These are phyloP conservation scores for Hirtodrosophila duncani DNA, from an alignment of 2,888 invertebrate species.

Conservation along the genomic window DNA sequence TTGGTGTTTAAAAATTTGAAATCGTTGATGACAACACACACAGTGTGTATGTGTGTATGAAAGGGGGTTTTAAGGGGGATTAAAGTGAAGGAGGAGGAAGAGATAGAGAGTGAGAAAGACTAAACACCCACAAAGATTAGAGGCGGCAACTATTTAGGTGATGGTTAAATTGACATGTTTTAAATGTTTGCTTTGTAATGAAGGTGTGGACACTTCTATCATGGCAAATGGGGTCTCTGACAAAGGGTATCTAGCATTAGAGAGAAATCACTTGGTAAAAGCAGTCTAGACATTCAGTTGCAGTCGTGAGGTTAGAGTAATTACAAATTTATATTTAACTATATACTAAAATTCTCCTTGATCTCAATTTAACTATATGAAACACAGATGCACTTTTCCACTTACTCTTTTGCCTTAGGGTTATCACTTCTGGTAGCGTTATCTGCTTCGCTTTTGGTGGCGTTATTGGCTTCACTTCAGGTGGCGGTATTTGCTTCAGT, in stretches of 20 bases:
- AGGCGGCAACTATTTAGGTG: conserved; percentile 31
- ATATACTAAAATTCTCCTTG: no score
- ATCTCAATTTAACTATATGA: no score
- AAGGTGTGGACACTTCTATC: no score
- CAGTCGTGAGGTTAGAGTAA: no score
- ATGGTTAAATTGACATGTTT: conserved; percentile 19
- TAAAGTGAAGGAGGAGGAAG: not conserved
- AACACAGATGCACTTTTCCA: conserved; percentile 52
- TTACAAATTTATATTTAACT: no score
- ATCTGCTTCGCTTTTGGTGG: no score
- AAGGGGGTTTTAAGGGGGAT: not conserved
- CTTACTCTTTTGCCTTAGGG: conserved; percentile 81
- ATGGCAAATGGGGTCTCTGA: no score
- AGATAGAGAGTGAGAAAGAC: conserved; percentile 8
- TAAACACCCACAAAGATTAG: conserved; percentile 19
- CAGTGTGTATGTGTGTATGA: not conserved
- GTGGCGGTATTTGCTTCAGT: conserved; percentile 81
- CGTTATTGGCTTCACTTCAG: conserved; percentile 82
- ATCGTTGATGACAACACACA: conserved; percentile 40
- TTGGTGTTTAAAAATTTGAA: conserved; percentile 48
- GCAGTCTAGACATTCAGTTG: no score
- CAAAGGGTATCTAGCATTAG: no score
- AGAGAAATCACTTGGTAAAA: no score
- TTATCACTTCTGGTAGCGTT: conserved; percentile 75
- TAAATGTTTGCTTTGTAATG: no score